Conservation (phyloP, 2,113 vertebrate genomes). For the Murina feae region DNA sequence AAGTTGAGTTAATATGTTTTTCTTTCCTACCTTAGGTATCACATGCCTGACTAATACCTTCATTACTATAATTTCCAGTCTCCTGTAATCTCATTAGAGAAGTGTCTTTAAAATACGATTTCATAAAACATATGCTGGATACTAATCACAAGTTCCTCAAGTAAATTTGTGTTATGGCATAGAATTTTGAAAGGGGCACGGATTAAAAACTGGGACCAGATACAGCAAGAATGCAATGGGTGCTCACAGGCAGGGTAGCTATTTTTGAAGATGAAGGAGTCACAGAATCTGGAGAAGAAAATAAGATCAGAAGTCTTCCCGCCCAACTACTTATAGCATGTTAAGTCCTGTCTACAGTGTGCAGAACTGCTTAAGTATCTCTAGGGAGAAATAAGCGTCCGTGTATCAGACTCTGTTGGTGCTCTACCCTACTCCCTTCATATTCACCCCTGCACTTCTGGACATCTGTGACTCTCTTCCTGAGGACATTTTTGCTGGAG, state of each 20-base stretch:
- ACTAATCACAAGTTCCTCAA: neutral
- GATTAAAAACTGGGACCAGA: constrained; percentile 6
- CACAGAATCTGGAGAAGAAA: constrained; percentile 1
- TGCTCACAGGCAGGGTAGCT: neutral
- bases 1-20: constrained; percentile 50
- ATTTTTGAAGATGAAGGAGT: constrained; percentile 1
- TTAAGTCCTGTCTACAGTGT: neutral
- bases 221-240: neutral
- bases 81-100: constrained; percentile 42
- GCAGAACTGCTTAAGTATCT: neutral
- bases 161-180: neutral
- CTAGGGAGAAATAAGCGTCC: neutral
- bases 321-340: neutral
- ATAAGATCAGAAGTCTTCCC: neutral
- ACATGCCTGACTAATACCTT: constrained; percentile 32
- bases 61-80: constrained; percentile 43
- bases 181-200: neutral
- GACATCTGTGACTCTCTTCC: neutral
- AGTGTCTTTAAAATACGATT: constrained; percentile 22
- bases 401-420: neutral
- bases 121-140: neutral
- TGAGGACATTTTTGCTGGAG: neutral
- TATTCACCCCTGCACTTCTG: neutral
- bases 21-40: constrained; percentile 44
- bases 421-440: neutral